phyloP scores from a whole-genome alignment of 2,888 invertebrate species.

The Blomia tropicalis region DNA sequence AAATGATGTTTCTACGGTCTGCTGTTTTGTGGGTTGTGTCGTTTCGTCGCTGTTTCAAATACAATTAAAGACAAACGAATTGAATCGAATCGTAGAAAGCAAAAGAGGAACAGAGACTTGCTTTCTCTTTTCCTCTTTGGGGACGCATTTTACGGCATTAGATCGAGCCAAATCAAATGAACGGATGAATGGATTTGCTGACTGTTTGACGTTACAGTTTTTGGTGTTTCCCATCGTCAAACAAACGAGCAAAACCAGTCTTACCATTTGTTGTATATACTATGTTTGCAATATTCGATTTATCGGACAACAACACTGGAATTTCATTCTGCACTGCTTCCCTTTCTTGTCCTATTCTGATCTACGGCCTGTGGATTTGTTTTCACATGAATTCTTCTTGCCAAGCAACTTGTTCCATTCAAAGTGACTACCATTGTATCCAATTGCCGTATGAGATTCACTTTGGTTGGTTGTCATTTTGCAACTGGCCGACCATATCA shows the following conservation, averaged over 20 bases:
- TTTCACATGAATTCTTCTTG: constrained; percentile 8
- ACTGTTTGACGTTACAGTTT: neutral
- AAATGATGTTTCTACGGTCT: constrained; percentile 12
- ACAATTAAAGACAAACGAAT: constrained; percentile 6
- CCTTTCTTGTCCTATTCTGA: neutral
- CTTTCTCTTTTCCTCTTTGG: neutral
- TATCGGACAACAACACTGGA: constrained; percentile 10
- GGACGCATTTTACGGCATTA: neutral
- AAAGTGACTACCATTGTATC: neutral
- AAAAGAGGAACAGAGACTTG: neutral
- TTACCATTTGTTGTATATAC: too few species aligned
- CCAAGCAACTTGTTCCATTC: constrained; percentile 8
- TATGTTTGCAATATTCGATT: too few species aligned
- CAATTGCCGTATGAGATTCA: neutral
- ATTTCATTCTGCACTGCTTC: neutral
- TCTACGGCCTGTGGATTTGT: neutral
- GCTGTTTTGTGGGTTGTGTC: too few species aligned
- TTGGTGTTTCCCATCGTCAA: neutral
- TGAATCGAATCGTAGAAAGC: neutral
- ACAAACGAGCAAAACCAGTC: neutral
- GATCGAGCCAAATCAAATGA: constrained; percentile 4
- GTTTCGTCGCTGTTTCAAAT: too few species aligned
- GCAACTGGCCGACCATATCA: too few species aligned
- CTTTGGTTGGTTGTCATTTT: too few species aligned
- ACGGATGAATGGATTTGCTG: neutral